Evolutionary conservation across 2,888 invertebrate species (phyloP).

Genomic region (Ectropis crepuscularia): DNA sequence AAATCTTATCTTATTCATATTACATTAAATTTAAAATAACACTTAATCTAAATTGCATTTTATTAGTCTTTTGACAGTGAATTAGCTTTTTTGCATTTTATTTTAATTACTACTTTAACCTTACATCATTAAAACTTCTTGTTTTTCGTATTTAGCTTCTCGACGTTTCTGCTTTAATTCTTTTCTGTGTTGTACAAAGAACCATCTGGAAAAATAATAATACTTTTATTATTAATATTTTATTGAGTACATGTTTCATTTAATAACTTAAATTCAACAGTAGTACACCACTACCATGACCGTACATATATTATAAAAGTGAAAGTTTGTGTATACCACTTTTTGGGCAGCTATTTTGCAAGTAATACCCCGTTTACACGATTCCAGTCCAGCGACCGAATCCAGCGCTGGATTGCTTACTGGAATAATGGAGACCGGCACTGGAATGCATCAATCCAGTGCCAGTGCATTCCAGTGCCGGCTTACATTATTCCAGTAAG

Average conservation of each 20-base stretch:
- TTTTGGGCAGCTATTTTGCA: no score
- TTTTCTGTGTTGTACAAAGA: constrained; percentile 62
- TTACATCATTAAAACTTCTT: constrained; percentile 29
- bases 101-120: not conserved
- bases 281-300: no score
- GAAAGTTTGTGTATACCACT: no score
- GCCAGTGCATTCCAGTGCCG: no score
- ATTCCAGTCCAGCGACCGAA: no score
- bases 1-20: not conserved
- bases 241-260: not conserved
- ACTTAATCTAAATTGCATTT: not conserved
- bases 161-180: constrained; percentile 50
- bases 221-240: not conserved
- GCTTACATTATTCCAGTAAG: no score
- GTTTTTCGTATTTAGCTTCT: constrained; percentile 38
- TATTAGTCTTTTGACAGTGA: not conserved
- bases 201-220: constrained; percentile 68
- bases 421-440: no score
- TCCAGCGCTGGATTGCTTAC: no score
- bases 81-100: not conserved
- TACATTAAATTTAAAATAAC: not conserved
- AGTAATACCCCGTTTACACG: no score
- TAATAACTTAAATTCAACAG: no score
- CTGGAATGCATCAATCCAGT: no score
- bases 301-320: no score